Base-by-base conservation (phyloP, 2,888 invertebrate genomes). In the Acleris emargana region DNA sequence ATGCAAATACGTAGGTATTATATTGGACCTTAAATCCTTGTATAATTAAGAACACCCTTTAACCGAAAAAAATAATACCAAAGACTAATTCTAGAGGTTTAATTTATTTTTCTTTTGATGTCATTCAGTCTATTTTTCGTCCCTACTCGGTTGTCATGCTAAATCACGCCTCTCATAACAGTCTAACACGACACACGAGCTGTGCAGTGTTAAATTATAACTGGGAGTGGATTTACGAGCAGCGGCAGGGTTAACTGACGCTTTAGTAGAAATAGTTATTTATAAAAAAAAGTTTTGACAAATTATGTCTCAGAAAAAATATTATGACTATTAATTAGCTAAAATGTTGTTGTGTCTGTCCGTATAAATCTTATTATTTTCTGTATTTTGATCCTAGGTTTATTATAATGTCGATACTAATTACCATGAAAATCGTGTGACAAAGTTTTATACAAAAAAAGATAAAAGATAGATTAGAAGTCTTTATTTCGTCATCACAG, bases 131-230 rank as follows among this genome's bases (percentile, higher is more conserved):
- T 53, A 38, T 51, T 54, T 54, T 59, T 59, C 43, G 7, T 5
- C 32, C 43, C 42, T 28, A 22, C 54, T 13, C 22, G 28, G 42
- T n/a, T 54, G 54, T 50, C 54, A 43, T 50, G 59, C 54, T 69
- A 69, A 72, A 72, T 73, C 71, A 73, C 71, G 62, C 57, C 69
- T 32, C n/a, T 62, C 62, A 53, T 72, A 72, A 73, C 32, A 32
- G 32, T 32, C 32, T 9, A 32, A 9, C 72, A 71, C 68, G 74
- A 69, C 72, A 69, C 72, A 69, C 71, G 70, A 69, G 71, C 70
- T 67, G 73, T 68, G 74, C 69, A 68, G 69, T 69, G 72, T 72
- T 71, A 72, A 75, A 76, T 74, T 75, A 76, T 74, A 73, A 72
- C 71, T 47, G 43, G 42, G 51, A 20, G 9, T 17, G 59, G 54